Percentiles rank a stretch among this genome's conserved stretches.
Conservation (phyloP, 1,140 invertebrate genomes). For the Habropoda laboriosa region DNA sequence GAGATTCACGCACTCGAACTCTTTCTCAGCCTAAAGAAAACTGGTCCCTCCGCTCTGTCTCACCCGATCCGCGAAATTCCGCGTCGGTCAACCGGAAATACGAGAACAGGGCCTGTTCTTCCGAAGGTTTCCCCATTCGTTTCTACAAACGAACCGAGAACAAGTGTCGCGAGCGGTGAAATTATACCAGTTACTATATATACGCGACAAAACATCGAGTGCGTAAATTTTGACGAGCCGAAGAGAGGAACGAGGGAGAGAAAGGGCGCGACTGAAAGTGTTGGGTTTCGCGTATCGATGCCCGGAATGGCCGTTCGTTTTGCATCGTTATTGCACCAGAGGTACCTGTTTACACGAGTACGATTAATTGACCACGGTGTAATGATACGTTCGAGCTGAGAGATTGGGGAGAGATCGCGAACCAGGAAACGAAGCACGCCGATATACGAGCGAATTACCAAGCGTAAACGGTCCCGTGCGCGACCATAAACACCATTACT, state of each 20-base stretch:
- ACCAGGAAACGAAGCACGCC: background rate
- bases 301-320: background rate
- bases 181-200: background rate
- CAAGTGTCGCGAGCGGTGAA: background rate
- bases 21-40: background rate
- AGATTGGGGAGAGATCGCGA: background rate
- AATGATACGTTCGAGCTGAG: background rate
- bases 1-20: background rate
- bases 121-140: no score
- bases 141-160: background rate
- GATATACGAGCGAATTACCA: background rate
- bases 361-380: background rate
- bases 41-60: no score
- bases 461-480: background rate
- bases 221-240: slow-evolving; percentile 17
- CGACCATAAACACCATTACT: no score
- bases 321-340: background rate
- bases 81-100: background rate
- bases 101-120: background rate
- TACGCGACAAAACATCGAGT: no score
- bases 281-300: background rate
- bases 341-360: background rate
- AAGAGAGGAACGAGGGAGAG: no score
- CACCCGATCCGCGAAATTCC: background rate
- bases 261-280: background rate